Base-by-base conservation (phyloP, 2,797 vertebrate genomes). In the Falco berigora region DNA sequence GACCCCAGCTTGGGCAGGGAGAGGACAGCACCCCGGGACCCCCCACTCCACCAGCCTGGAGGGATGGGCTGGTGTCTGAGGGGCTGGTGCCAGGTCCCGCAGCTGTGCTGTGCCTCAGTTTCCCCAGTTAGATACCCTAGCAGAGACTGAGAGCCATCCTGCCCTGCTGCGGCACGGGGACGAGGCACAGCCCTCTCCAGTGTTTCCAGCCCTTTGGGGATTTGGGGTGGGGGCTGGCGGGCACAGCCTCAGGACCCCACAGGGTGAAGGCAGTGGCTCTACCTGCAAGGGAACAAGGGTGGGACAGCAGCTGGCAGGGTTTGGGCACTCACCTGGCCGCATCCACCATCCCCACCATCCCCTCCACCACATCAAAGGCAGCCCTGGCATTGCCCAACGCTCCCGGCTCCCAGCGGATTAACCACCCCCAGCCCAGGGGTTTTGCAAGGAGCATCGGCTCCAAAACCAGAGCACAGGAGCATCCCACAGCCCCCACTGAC, bases 111-210 rank as follows among this genome's bases (percentile, higher is more conserved):
- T 87, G 91, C 74, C 91, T 90, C 86, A 42, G 75, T 88, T 93
- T 92, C 66, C 74, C 71, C 52, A 5, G 12, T 6, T 2, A 19
- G 17, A 14, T 7, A 7, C 10, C 59, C 59, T 4, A 7, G 36
- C 67, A 73, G 59, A 50, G 36, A 42, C 67, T 2, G 8, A 15
- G 34, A 28, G 7, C 4, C 4, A 19, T 18, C 52, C 59, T 12
- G 50, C 67, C 27, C 17, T 5, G 74, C 64, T 6, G 14, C 0
- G 6, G 56, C 1, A 2, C 0, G 2, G 66, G n/a, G 30, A 25
- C 2, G 27, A 67, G 72, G 72, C 22, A 1, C 7, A 71, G 40
- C 49, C 40, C 49, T 15, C 16, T 42, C 84, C 1, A 2, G 56
- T 23, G 7, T 47, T 46, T 28, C 49, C 64, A 62, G 40, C 18